Evolutionary conservation across 2,888 invertebrate genomes (phyloP), one percentile per base, ranked within the genome.

Genomic region (Epistrophe eligans): DNA sequence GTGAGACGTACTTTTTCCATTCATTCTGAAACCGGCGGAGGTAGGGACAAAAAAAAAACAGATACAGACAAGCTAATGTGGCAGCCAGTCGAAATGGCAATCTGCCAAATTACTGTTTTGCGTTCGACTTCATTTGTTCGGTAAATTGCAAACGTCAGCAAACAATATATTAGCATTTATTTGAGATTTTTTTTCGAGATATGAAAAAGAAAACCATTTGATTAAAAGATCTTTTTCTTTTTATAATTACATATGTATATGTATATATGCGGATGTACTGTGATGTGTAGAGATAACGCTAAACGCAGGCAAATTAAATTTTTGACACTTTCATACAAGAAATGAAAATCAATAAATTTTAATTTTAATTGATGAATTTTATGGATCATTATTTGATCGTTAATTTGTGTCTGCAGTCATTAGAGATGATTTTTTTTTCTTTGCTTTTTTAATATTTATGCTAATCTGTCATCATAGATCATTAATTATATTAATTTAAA

Each of bases 41-140:
- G 50, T 10, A 11, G 17, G 8, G n/a, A 19, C 55, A 28, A 43
- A 43, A 15, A 11, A 15, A 45, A 55, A 38, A 55, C 28, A 57
- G 28, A 58, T 72, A 62, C 15, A 38, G 40, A 2, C 58, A 60
- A 10, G 19, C 48, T 70, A 79, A 71, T 76, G 73, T 38, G 79
- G 74, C 79, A 40, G 79, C 55, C 71, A 76, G 76, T 79, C 64
- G 17, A 64, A 50, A 71, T 84, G 84, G 84, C 84, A 71, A 43
- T 11, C 24, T 79, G 74, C 84, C 84, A 84, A 79, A 79, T 79
- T 77, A 70, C 77, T 79, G 67, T 67, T 73, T 45, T 67, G 58
- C 60, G 52, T 77, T 77, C 66, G 67, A 67, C 60, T 83, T 73
- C 73, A 73, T 79, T 83, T 83, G 77, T 83, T 79, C 67, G 55